These are phyloP conservation scores for Thymelicus sylvestris DNA, from an alignment of 2,888 invertebrate species.

Conservation along the genomic window DNA sequence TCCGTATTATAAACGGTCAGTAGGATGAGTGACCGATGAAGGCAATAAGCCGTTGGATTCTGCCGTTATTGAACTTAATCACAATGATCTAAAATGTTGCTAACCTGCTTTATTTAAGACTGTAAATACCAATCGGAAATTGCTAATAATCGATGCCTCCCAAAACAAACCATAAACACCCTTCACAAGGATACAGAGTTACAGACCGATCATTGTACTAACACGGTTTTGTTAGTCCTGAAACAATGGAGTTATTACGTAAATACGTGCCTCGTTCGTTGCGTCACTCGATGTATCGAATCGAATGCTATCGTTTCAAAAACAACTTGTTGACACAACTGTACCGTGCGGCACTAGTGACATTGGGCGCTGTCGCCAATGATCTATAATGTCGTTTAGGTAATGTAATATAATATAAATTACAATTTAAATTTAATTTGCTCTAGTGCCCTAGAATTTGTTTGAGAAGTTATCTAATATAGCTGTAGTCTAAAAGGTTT, in stretches of 20 bases:
- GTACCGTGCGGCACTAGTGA: constrained; percentile 49
- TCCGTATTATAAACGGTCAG: no score
- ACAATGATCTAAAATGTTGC: no score
- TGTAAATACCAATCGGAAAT: no score
- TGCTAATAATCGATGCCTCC: no score
- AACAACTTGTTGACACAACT: constrained; percentile 80
- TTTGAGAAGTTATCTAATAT: not conserved
- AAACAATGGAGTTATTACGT: constrained; percentile 63
- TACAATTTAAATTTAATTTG: constrained; percentile 13
- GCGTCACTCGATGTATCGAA: constrained; percentile 71
- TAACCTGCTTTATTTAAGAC: no score
- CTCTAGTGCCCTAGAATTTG: not conserved
- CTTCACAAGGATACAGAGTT: not conserved
- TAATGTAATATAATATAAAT: constrained; percentile 11
- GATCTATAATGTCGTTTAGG: constrained; percentile 24
- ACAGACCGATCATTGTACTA: constrained; percentile 40
- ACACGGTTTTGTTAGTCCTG: constrained; percentile 52
- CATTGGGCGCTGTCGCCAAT: constrained; percentile 49
- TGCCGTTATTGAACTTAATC: no score
- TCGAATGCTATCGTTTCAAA: constrained; percentile 68
- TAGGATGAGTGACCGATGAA: no score
- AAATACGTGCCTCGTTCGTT: constrained; percentile 57
- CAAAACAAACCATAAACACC: not conserved
- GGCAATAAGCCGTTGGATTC: no score
- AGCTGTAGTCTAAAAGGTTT: no score